These are phyloP conservation scores for Linnaemya vulpina DNA, from an alignment of 2,888 invertebrate genomes.

Conservation along the genomic window DNA sequence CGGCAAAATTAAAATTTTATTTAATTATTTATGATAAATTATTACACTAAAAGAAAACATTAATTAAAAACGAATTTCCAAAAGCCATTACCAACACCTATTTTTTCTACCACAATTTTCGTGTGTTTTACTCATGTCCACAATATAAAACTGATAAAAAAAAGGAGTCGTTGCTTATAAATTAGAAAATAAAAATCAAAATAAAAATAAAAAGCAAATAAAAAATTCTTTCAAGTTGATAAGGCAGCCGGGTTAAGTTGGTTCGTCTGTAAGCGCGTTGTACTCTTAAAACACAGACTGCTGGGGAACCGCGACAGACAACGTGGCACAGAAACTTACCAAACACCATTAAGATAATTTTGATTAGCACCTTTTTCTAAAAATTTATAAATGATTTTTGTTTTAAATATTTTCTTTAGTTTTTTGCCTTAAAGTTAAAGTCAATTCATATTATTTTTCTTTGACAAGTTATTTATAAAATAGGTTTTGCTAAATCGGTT, in stretches of 20 bases:
- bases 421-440: conserved; percentile 40
- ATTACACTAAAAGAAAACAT: conserved; percentile 61
- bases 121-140: neutral
- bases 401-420: conserved; percentile 18
- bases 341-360: conserved; percentile 71
- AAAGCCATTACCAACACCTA: conserved; percentile 67
- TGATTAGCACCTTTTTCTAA: conserved; percentile 68
- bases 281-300: neutral
- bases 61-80: conserved; percentile 64
- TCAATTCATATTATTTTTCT: neutral
- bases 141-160: neutral
- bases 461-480: neutral
- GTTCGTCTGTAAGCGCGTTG: conserved; percentile 5
- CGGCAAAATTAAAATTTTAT: neutral
- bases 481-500: no score
- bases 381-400: conserved; percentile 24
- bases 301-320: conserved; percentile 39
- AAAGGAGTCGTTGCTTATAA: conserved; percentile 26
- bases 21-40: conserved; percentile 58
- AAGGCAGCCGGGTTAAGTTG: conserved; percentile 6
- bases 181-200: conserved; percentile 55
- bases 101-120: conserved; percentile 16
- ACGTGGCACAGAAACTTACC: conserved; percentile 36
- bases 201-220: conserved; percentile 41
- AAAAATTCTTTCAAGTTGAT: conserved; percentile 26